Conservation (phyloP, 2,113 vertebrate species). For the Oreocharis arfaki region DNA sequence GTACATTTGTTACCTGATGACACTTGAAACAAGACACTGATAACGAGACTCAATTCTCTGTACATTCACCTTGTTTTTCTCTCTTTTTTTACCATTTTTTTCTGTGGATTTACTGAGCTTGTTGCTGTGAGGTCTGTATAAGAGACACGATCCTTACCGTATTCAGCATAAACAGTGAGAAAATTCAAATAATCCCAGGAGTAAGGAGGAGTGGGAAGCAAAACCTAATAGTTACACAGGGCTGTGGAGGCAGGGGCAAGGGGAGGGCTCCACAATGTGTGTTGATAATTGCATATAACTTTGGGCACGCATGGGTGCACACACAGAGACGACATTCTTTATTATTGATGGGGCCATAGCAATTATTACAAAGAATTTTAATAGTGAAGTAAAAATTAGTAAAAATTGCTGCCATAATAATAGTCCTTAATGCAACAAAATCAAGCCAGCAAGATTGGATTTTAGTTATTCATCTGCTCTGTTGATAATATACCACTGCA, state of each 20-base stretch:
- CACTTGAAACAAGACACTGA: not conserved
- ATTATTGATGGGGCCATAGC: constrained; percentile 29
- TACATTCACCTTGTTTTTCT: not conserved
- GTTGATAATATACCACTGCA: constrained; percentile 4
- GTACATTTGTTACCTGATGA: not conserved
- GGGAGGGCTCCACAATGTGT: not conserved
- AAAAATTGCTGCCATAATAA: constrained; percentile 8
- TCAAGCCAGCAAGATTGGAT: not conserved
- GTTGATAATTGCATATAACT: constrained; percentile 2
- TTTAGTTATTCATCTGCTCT: constrained; percentile 30
- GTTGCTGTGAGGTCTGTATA: not conserved
- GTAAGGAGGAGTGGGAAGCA: not conserved
- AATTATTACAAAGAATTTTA: constrained; percentile 60
- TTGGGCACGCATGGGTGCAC: not conserved
- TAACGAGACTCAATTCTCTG: not conserved
- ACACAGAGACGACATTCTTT: not conserved
- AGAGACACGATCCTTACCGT: not conserved
- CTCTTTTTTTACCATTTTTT: not conserved
- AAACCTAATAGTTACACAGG: not conserved
- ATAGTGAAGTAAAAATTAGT: constrained; percentile 23
- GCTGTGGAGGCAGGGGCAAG: not conserved
- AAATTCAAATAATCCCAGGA: not conserved
- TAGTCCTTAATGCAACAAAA: constrained; percentile 32
- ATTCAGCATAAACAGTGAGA: not conserved
- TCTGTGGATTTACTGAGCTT: not conserved